These are phyloP conservation scores for Actinemys pallida DNA, from an alignment of 2,113 vertebrate genomes.

Conservation along the genomic window DNA sequence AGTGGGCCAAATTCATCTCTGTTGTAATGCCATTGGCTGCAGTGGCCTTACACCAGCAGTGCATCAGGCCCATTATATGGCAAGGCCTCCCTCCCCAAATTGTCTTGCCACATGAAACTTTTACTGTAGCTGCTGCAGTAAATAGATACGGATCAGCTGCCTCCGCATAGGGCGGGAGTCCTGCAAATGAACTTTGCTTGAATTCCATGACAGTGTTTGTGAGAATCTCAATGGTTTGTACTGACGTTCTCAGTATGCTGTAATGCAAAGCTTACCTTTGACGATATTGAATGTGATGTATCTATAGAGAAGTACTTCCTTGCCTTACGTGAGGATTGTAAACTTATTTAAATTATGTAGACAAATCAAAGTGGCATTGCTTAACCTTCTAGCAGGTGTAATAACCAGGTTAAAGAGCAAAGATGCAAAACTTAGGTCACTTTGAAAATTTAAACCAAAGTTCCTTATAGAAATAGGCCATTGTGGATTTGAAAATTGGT, in stretches of 20 bases:
- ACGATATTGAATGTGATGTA: constrained; percentile 91
- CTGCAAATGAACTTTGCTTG: constrained; percentile 76
- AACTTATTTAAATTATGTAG: constrained; percentile 91
- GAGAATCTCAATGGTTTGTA: constrained; percentile 69
- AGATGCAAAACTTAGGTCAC: constrained; percentile 87
- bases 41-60: not conserved
- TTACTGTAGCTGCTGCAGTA: constrained; percentile 69
- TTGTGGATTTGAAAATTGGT: constrained; percentile 85
- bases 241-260: constrained; percentile 78
- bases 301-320: constrained; percentile 85
- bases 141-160: constrained; percentile 59
- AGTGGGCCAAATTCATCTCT: not conserved
- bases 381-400: constrained; percentile 81
- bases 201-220: constrained; percentile 83
- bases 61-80: not conserved
- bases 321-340: constrained; percentile 84
- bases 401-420: constrained; percentile 84
- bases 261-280: constrained; percentile 90
- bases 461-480: constrained; percentile 88
- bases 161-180: constrained; percentile 71
- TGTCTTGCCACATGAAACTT: constrained; percentile 57
- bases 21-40: not conserved
- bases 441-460: constrained; percentile 93
- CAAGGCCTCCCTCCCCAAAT: constrained; percentile 3
- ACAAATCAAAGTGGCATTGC: constrained; percentile 94